Conservation (phyloP, 2,888 invertebrate species). For the Trachelus tabidus region DNA sequence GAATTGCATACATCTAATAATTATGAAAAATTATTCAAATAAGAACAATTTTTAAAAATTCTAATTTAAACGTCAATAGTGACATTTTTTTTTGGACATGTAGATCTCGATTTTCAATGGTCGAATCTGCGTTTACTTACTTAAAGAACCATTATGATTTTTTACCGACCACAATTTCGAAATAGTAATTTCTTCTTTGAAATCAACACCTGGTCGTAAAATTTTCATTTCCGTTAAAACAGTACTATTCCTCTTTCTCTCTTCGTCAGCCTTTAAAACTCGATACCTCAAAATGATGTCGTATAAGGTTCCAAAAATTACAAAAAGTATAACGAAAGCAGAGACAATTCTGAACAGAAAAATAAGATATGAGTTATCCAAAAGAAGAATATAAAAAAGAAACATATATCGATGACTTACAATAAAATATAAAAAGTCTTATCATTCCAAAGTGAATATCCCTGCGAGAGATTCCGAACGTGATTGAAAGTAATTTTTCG, state of each 20-base stretch:
- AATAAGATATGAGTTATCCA: not conserved
- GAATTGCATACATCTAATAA: constrained; percentile 42
- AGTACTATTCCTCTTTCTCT: constrained; percentile 21
- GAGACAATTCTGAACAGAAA: constrained; percentile 36
- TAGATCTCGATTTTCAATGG: not conserved
- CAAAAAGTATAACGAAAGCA: constrained; percentile 56
- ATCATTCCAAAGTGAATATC: constrained; percentile 44
- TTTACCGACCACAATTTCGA: constrained; percentile 45
- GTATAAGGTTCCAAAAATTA: constrained; percentile 66
- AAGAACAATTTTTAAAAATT: not conserved
- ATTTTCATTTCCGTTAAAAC: constrained; percentile 25
- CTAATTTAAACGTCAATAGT: not conserved
- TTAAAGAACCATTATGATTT: constrained; percentile 45
- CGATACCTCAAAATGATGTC: constrained; percentile 60
- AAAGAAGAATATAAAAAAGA: not conserved
- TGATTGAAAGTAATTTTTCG: constrained; percentile 44
- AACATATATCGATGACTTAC: constrained; percentile 29
- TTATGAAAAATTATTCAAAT: not conserved
- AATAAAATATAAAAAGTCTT: constrained; percentile 38
- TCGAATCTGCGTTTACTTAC: constrained; percentile 24
- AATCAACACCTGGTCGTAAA: constrained; percentile 11
- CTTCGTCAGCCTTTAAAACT: constrained; percentile 30
- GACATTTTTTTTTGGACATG: not conserved
- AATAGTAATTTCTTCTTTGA: constrained; percentile 37
- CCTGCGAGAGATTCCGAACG: constrained; percentile 45